Base-by-base conservation (phyloP, 2,113 vertebrate species). In the Callorhinus ursinus region DNA sequence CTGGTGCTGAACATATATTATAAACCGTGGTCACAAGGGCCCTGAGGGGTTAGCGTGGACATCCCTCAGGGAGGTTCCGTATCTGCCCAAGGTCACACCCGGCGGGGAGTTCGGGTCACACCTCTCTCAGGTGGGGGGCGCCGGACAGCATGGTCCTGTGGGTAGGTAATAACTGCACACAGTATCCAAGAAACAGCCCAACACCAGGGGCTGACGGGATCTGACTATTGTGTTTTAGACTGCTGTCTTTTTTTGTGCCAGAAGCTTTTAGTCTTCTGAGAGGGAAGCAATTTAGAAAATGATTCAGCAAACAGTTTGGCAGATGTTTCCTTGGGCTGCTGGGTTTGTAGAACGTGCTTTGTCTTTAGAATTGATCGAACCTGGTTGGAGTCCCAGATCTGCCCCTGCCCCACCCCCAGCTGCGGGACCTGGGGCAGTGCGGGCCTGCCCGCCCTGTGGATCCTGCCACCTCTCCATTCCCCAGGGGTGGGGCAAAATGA, bases 271-370 rank as follows among this genome's bases (percentile, higher is more conserved):
- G 51, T 55, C 19, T 46, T 49, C 16, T 0, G 13, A 53, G 69
- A 84, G 92, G 39, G 76, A 88, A 96, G 92, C 63, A 88, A 51
- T 88, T 74, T 84, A 90, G 96, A 94, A 86, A 79, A 57, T 94
- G 97, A 88, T 24, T 90, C 95, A 55, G 96, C 88, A 22, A 21
- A 49, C 21, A 0, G 72, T 33, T n/a, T 4, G 53, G 80, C 89
- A 81, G 95, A 77, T 63, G 76, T 90, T 74, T 67, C 67, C 86
- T 2, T 0, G 49, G 18, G 53, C 74, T 14, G 39, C 28, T 4
- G 59, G 85, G 14, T 49, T 26, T 49, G 85, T 6, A 28, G 88
- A 33, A 84, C 1, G 28, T 3, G 55, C 19, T 55, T 51, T 2
- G 2, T 42, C 53, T 53, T 57, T 16, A 33, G 61, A 28, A 72